Evolutionary conservation across 2,113 vertebrate genomes (phyloP).

Genomic region (Psammodynastes pulverulentus): DNA sequence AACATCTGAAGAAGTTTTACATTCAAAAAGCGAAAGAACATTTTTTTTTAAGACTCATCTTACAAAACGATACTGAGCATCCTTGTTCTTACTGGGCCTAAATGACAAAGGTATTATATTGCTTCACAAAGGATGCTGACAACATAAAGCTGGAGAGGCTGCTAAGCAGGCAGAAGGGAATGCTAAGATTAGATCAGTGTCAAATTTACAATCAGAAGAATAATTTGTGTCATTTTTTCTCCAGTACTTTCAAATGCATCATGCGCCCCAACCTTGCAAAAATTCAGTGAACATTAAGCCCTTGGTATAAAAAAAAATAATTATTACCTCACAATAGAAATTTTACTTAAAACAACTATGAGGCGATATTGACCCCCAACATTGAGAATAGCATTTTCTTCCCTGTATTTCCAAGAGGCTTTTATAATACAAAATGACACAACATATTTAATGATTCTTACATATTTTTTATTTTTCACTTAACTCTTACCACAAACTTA

Average conservation of each 20-base stretch:
- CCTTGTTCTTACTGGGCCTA: not conserved
- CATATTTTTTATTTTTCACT: not conserved
- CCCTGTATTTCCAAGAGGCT: not conserved
- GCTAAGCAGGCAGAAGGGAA: not conserved
- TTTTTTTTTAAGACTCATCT: not conserved
- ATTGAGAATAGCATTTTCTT: not conserved
- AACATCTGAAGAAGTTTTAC: not conserved
- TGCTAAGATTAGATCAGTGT: slow-evolving; percentile 16
- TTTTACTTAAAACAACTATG: not conserved
- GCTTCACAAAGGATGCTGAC: slow-evolving; percentile 28
- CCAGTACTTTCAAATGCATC: not conserved
- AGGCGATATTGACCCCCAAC: not conserved
- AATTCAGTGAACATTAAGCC: not conserved
- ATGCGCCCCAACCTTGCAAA: not conserved
- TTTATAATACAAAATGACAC: not conserved
- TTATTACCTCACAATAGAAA: not conserved
- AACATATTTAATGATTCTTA: not conserved
- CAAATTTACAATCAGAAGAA: slow-evolving; percentile 13
- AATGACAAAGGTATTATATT: slow-evolving; percentile 13
- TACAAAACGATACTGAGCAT: not conserved
- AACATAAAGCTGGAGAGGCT: slow-evolving; percentile 22
- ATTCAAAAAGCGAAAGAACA: not conserved
- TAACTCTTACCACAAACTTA: not conserved
- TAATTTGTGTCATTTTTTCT: not conserved
- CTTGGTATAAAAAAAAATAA: not conserved